Conservation (phyloP, 2,888 invertebrate genomes). For the Sialis fuliginosa region DNA sequence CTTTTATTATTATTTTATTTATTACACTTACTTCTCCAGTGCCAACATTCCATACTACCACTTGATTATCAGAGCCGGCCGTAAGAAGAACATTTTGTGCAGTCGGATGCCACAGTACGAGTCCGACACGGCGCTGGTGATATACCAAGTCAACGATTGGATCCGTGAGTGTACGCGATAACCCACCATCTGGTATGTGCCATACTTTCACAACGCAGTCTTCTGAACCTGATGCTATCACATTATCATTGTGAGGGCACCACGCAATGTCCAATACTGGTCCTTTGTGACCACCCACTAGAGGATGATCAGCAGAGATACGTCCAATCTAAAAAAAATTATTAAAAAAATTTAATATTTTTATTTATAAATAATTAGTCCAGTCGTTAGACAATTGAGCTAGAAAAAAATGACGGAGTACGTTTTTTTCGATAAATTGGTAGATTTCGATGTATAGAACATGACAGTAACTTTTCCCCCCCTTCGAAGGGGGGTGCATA, state of each 20-base stretch:
- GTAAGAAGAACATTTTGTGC: slow-evolving; percentile 88
- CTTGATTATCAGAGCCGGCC: slow-evolving; percentile 85
- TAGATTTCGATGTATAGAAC: too few relatives aligned
- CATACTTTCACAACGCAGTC: slow-evolving; percentile 95
- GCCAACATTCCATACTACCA: slow-evolving; percentile 83
- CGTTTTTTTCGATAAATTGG: too few relatives aligned
- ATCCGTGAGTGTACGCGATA: slow-evolving; percentile 77
- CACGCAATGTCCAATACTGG: slow-evolving; percentile 93
- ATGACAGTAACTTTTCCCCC: too few relatives aligned
- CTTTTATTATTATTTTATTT: too few relatives aligned
- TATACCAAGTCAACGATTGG: slow-evolving; percentile 84
- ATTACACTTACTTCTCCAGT: slow-evolving; percentile 56
- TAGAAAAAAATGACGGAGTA: too few relatives aligned
- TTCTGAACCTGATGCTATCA: slow-evolving; percentile 93
- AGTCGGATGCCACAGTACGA: slow-evolving; percentile 94
- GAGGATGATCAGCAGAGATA: slow-evolving; percentile 82
- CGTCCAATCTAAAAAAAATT: slow-evolving; percentile 61
- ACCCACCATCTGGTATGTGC: slow-evolving; percentile 87
- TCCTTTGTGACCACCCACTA: slow-evolving; percentile 93
- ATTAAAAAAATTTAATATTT: slow-evolving; percentile 5
- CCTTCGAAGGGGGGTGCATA: too few relatives aligned
- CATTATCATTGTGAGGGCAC: slow-evolving; percentile 97
- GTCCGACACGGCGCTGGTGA: slow-evolving; percentile 81
- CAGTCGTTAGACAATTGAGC: too few relatives aligned
- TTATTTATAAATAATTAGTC: too few relatives aligned